Evolutionary conservation across 2,797 vertebrate species (phyloP), one percentile per base, ranked within the genome.

Genomic region (Onychomys torridus): DNA sequence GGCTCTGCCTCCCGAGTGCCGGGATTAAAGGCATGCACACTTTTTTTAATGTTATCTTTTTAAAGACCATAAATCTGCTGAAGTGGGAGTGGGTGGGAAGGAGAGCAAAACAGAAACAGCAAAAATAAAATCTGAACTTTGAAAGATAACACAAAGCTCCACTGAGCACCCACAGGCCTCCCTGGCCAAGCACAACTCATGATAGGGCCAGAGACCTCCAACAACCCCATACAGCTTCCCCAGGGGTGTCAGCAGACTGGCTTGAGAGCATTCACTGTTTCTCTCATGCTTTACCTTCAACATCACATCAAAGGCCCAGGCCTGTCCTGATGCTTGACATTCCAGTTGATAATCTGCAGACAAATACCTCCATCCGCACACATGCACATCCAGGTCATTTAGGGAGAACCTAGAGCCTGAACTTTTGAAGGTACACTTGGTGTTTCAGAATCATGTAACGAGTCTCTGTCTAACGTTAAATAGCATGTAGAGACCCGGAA

Each of bases 41-140:
- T n/a, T 71, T 92, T 96, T 49, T 40, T 13, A 5, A 83, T 95
- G 79, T 71, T 89, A 29, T 77, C 97, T 34, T 71, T 71, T 55
- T 37, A 95, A 75, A 95, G 79, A 76, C 57, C 85, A 83, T 57
- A 93, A 71, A 90, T 98, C 78, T 92, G 59, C 43, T 85, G 43
- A 49, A 76, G 71, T 92, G 0, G 88, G 23, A 87, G 27, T 59
- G 40, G 5, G 92, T 6, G 96, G 95, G 94, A 95, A 6, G 4
- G 10, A 49, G 61, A 67, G 8, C 67, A 89, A 82, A 94, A 96
- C 85, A 10, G 49, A 90, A 96, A 93, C 96, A 81, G 49, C 57
- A 34, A 23, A 85, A 59, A 95, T 23, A 23, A 84, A 91, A n/a
- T 69, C 75, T 85, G 57, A 91, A 82, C 9, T 93, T 89, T 82